Evolutionary conservation across 2,797 vertebrate species (phyloP).

Genomic region (Karalla daura): DNA sequence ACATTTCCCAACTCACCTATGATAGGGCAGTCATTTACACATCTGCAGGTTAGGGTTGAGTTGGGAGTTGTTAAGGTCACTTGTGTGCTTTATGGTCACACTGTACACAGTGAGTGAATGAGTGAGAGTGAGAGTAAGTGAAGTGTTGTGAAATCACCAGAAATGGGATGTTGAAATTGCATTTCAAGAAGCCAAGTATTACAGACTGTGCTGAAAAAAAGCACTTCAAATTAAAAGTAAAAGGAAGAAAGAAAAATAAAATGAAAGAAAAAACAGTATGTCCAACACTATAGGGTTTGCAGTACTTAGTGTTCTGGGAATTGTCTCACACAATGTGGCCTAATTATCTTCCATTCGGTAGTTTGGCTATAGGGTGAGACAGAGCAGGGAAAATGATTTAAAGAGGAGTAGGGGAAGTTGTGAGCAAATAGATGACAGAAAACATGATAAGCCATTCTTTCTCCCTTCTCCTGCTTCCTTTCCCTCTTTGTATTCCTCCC

Average conservation of each 20-base stretch:
- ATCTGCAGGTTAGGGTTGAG: too few species aligned
- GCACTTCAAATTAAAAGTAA: not conserved
- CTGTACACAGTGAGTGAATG: not conserved
- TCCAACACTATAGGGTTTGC: constrained; percentile 13
- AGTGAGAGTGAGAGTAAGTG: not conserved
- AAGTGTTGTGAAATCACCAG: not conserved
- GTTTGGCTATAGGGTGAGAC: constrained; percentile 38
- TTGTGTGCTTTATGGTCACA: not conserved
- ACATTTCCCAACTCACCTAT: not conserved
- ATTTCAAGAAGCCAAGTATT: not conserved
- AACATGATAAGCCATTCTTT: constrained; percentile 64
- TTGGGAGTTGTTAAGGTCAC: constrained; percentile 1
- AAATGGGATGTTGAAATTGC: not conserved
- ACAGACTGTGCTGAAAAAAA: constrained; percentile 4
- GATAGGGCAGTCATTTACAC: not conserved
- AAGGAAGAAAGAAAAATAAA: not conserved
- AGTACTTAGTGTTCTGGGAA: constrained; percentile 38
- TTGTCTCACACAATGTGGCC: constrained; percentile 56
- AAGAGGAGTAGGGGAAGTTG: constrained; percentile 25
- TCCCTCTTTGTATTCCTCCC: constrained; percentile 66
- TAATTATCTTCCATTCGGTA: constrained; percentile 64
- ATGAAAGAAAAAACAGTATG: not conserved
- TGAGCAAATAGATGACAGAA: constrained; percentile 71
- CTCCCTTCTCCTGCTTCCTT: constrained; percentile 30
- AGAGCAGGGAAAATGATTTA: constrained; percentile 18